These are phyloP conservation scores for Neuroscelio doddi DNA, from an alignment of 2,888 invertebrate genomes.

Conservation along the genomic window DNA sequence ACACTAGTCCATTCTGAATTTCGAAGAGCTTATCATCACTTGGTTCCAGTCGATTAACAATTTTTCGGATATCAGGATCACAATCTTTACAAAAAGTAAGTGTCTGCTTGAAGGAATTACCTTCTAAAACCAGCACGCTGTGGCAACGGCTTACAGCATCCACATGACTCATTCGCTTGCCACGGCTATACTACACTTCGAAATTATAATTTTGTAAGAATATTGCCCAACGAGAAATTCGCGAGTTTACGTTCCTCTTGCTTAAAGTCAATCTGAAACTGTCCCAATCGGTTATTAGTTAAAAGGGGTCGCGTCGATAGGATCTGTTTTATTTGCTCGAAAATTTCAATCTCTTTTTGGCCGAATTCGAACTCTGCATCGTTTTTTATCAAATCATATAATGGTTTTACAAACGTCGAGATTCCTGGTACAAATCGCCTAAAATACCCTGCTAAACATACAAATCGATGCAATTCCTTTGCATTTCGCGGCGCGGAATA, in stretches of 20 bases:
- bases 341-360: constrained; percentile 19
- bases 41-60: constrained; percentile 34
- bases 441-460: too few relatives aligned
- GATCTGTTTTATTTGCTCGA: constrained; percentile 26
- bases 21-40: constrained; percentile 41
- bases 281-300: constrained; percentile 57
- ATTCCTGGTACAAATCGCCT: constrained; percentile 39
- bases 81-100: constrained; percentile 37
- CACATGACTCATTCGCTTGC: constrained; percentile 41
- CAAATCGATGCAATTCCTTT: too few relatives aligned
- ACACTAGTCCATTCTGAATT: constrained; percentile 45
- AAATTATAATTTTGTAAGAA: constrained; percentile 45
- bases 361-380: constrained; percentile 32
- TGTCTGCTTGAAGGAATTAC: constrained; percentile 40
- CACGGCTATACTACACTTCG: constrained; percentile 31
- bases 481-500: too few relatives aligned
- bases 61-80: constrained; percentile 29
- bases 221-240: constrained; percentile 45
- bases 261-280: constrained; percentile 45
- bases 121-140: constrained; percentile 30
- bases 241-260: constrained; percentile 42
- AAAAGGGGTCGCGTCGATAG: constrained; percentile 31
- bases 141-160: constrained; percentile 40
- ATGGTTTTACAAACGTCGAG: constrained; percentile 38
- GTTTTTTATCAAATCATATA: constrained; percentile 41